Base-by-base conservation (phyloP, 2,888 invertebrate genomes). In the Masnerella sp. region DNA sequence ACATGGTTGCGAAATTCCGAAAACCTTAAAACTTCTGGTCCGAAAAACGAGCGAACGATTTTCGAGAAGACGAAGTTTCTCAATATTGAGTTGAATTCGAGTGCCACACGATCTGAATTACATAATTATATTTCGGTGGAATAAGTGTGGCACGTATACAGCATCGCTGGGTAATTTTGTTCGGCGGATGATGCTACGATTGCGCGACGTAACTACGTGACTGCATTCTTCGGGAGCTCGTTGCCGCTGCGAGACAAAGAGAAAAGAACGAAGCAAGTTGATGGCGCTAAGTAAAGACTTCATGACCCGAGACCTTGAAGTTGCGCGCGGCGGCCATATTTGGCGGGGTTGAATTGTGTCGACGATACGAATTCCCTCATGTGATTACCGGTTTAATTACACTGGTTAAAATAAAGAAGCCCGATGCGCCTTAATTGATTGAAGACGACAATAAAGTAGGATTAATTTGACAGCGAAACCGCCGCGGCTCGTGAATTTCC, bases 301-400 rank as follows among this genome's bases (percentile, higher is more conserved):
- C 74, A 74, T 74, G 74, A 74, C 74, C 69, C 69, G 25, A 69
- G 68, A 74, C 59, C 59, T 74, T 64, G 51, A 7, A 18, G 36
- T 2, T n/a, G n/a, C n/a, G n/a, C 38, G 68, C 12, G 40, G 54
- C 65, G 51, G 69, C 74, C 74, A 74, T 69, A 74, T 69, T 74
- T 69, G 74, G 64, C 43, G 14, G 8, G 28, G 28, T 70, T 74
- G 65, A 74, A 74, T 74, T 70, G 74, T 65, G 61, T 47, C 51
- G 42, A 61, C 73, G 62, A 62, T 70, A 56, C 65, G 65, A 65
- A 74, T 74, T 69, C 74, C 74, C 43, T 47, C 59, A 58, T 28
- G 69, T 61, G 65, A 70, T 74, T 74, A 74, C 69, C 54, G 65
- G 59, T 74, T 74, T 74, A 74, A 74, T 74, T 74, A 70, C 61